These are phyloP conservation scores for Sarcophaga subvicina DNA, from an alignment of 2,888 invertebrate genomes.

Conservation along the genomic window DNA sequence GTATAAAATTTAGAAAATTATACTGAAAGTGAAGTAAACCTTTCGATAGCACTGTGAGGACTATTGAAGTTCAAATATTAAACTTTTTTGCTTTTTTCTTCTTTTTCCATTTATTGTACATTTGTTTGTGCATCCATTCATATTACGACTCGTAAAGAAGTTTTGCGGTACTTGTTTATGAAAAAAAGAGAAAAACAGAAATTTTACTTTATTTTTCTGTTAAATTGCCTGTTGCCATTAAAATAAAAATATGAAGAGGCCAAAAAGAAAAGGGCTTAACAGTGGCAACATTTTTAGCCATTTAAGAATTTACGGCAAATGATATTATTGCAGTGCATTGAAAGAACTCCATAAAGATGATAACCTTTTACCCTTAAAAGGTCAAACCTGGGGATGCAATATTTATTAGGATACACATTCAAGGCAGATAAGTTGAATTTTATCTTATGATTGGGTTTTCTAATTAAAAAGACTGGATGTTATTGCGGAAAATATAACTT, in stretches of 20 bases:
- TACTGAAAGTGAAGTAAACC: conserved; percentile 27
- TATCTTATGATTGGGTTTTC: neutral
- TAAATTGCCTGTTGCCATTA: conserved; percentile 66
- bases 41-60: conserved; percentile 43
- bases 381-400: too few species aligned
- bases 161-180: conserved; percentile 31
- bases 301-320: neutral
- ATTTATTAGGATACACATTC: too few species aligned
- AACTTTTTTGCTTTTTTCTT: conserved; percentile 37
- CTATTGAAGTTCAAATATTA: conserved; percentile 51
- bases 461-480: neutral
- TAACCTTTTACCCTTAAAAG: neutral
- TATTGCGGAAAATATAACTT: too few species aligned
- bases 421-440: neutral
- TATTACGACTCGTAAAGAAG: conserved; percentile 1
- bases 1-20: neutral
- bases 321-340: conserved; percentile 8
- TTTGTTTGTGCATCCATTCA: conserved; percentile 8
- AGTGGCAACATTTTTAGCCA: conserved; percentile 34
- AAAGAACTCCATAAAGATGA: neutral
- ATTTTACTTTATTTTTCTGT: conserved; percentile 30
- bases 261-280: conserved; percentile 16
- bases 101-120: neutral
- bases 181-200: neutral
- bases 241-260: conserved; percentile 24